Conservation (phyloP, 2,113 vertebrate species). For the Bubo scandiacus region DNA sequence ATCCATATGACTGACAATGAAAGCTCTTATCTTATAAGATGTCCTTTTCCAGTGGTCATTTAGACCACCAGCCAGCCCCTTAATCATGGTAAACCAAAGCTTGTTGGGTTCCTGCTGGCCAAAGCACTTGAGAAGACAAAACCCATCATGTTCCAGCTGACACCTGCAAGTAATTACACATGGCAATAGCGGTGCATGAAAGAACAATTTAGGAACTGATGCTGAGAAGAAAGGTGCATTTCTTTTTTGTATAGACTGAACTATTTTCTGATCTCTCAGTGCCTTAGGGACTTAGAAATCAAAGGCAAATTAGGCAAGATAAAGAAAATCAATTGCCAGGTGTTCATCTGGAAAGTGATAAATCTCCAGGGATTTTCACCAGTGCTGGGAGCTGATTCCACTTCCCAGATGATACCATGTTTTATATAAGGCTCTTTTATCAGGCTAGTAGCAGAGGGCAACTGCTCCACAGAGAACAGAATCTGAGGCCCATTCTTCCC, state of each 20-base stretch:
- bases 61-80: neutral
- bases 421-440: neutral
- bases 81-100: conserved; percentile 20
- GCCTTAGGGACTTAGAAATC: conserved; percentile 23
- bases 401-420: neutral
- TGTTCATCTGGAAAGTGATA: neutral
- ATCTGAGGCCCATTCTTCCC: neutral
- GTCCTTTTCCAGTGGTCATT: conserved; percentile 29
- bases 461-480: neutral
- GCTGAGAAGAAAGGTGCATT: neutral
- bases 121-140: conserved; percentile 42
- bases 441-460: neutral
- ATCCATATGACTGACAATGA: neutral
- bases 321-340: conserved; percentile 12
- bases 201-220: neutral
- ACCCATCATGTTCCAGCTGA: neutral
- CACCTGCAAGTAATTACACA: conserved; percentile 38
- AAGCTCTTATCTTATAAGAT: conserved; percentile 5
- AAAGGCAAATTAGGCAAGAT: conserved; percentile 25
- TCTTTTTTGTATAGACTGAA: neutral
- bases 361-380: neutral
- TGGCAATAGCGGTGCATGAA: neutral
- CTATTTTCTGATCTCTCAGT: neutral
- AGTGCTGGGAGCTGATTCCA: neutral
- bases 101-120: neutral